Evolutionary conservation across 2,113 vertebrate species (phyloP).

Genomic region (Nymphicus hollandicus): DNA sequence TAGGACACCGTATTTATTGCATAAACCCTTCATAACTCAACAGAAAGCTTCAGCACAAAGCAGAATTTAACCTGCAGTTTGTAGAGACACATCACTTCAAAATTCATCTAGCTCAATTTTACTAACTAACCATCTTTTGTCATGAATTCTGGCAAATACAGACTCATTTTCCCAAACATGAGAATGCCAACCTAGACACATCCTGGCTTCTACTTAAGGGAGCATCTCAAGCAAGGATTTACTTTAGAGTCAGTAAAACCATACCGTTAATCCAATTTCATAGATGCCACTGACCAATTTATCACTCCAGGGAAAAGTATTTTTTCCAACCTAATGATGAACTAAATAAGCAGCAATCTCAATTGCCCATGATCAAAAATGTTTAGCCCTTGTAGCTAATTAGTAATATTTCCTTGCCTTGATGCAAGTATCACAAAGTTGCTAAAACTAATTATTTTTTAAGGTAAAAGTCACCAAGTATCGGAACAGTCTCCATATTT

Average conservation of each 20-base stretch:
- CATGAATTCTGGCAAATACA: neutral
- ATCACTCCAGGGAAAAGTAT: neutral
- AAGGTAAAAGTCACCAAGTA: neutral
- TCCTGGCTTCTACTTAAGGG: neutral
- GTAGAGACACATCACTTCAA: neutral
- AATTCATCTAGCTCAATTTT: neutral
- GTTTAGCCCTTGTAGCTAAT: neutral
- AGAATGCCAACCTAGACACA: neutral
- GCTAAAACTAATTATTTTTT: neutral
- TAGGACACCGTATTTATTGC: neutral
- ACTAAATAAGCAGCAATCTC: neutral
- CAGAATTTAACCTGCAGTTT: neutral
- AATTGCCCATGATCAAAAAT: neutral
- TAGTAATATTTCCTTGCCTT: neutral
- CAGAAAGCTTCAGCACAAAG: neutral
- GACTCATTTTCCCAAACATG: neutral
- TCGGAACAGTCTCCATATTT: neutral
- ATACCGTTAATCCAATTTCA: conserved; percentile 7
- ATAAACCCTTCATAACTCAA: neutral
- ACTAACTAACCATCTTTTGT: neutral
- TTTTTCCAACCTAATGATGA: neutral
- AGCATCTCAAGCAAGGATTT: conserved; percentile 1
- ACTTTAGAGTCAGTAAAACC: neutral
- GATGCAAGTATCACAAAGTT: neutral
- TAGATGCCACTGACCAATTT: neutral